Conservation (phyloP, 2,888 invertebrate genomes). For the Metopia argyrocephala region DNA sequence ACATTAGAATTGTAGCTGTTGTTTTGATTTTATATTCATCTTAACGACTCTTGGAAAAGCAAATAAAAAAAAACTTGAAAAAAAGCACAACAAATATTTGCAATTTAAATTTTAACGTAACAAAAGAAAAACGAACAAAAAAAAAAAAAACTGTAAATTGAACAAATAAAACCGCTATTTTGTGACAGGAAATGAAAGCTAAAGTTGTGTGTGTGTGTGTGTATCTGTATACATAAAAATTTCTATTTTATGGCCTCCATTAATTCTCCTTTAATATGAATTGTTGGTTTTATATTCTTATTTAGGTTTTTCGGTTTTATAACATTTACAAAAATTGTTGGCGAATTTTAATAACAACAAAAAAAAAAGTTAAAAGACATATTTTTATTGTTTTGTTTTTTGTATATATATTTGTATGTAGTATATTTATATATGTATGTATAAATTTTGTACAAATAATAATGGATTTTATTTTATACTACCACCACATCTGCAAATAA, state of each 20-base stretch:
- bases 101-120: slow-evolving; percentile 59
- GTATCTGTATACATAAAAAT: slow-evolving; percentile 18
- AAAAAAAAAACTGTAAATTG: slow-evolving; percentile 25
- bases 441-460: too few species aligned
- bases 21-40: slow-evolving; percentile 38
- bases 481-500: too few species aligned
- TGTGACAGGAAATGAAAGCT: slow-evolving; percentile 50
- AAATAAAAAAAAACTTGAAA: slow-evolving; percentile 6
- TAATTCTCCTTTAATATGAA: slow-evolving; percentile 37
- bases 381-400: not conserved
- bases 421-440: too few species aligned
- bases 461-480: too few species aligned
- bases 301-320: slow-evolving; percentile 29
- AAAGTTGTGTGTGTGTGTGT: not conserved
- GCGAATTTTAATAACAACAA: slow-evolving; percentile 39
- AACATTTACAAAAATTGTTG: slow-evolving; percentile 41
- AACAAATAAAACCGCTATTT: slow-evolving; percentile 31
- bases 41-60: slow-evolving; percentile 20
- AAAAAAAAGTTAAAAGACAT: not conserved
- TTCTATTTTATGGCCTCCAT: slow-evolving; percentile 55
- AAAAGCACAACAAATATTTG: slow-evolving; percentile 46
- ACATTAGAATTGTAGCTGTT: not conserved
- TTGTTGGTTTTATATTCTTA: not conserved
- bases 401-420: too few species aligned
- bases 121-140: slow-evolving; percentile 4